Base-by-base conservation (phyloP, 2,113 vertebrate species). In the Haemorhous mexicanus region DNA sequence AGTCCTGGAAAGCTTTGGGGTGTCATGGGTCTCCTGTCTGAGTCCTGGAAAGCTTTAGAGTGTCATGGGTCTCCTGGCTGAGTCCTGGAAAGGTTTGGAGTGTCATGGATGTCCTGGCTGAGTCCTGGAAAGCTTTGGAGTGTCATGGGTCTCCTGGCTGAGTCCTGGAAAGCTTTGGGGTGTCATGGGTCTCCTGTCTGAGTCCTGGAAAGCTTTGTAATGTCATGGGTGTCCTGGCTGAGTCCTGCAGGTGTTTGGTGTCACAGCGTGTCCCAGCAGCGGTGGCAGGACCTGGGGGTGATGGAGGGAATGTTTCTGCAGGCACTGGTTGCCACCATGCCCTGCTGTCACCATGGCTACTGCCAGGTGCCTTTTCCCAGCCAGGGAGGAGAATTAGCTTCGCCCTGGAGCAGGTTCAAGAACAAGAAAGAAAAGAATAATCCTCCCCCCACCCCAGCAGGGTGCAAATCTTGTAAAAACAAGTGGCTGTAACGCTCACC, bases 141-240 rank as follows among this genome's bases (percentile, higher is more conserved):
- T 46, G 7, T 26, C 37, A 4, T 0, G 0, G 49, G 24, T 19
- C 76, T 83, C 55, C n/a, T 58, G 0, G 0, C 10, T 0, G 16
- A 55, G 30, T 21, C 27, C 21, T 22, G n/a, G n/a, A 17, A 64
- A 68, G 14, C 3, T 32, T 67, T n/a, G 30, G 19, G 58, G 20
- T 46, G 7, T 30, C 37, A 3, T 0, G 0, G 49, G 17, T 19
- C 77, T 84, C 55, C 35, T 58, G 0, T 0, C 10, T 0, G 15
- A 55, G 30, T 21, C 27, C 35, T 2, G 5, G n/a, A 17, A 64
- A 68, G 14, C 3, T 32, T 67, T n/a, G 30, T 16, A 62, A 18
- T 46, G 7, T 30, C 37, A 3, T 0, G 0, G 49, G 17, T 19
- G 73, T 84, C 55, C 35, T 58, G 0, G 0, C 10, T 0, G 15